phyloP scores from a whole-genome alignment of 2,113 vertebrate genomes.

The Hepsetus odoe region DNA sequence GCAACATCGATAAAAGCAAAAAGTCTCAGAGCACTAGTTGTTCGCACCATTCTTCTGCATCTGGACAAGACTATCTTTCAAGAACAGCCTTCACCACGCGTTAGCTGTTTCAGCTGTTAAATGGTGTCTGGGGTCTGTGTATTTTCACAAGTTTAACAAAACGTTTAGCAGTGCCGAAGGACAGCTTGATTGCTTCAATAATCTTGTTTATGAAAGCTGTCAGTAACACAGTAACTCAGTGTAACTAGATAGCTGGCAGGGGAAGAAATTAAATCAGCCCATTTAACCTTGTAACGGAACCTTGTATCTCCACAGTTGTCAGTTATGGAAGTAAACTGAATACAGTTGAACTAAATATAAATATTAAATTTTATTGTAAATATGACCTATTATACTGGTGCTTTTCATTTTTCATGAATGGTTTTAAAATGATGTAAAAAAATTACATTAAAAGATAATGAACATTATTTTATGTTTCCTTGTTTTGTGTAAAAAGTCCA shows the following conservation, averaged over 20 bases:
- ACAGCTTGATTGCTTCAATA: neutral
- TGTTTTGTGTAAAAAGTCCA: no score
- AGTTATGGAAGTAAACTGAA: no score
- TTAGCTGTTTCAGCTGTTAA: neutral
- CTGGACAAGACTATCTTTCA: neutral
- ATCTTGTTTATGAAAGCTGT: neutral
- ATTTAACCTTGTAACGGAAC: neutral
- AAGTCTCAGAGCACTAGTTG: neutral
- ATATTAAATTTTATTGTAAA: no score
- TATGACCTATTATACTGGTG: no score
- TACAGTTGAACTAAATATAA: no score
- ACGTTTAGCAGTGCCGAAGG: neutral
- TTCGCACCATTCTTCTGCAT: neutral
- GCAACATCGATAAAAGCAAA: neutral
- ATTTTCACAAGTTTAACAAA: neutral
- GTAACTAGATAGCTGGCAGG: neutral
- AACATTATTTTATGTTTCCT: no score
- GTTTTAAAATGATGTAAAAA: no score
- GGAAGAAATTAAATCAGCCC: neutral
- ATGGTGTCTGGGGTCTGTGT: neutral
- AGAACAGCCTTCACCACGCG: neutral
- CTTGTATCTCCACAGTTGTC: neutral
- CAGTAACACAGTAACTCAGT: neutral
- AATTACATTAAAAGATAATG: no score
- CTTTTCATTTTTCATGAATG: no score